phyloP scores from a whole-genome alignment of 2,797 vertebrate species.

The Chanos chanos region DNA sequence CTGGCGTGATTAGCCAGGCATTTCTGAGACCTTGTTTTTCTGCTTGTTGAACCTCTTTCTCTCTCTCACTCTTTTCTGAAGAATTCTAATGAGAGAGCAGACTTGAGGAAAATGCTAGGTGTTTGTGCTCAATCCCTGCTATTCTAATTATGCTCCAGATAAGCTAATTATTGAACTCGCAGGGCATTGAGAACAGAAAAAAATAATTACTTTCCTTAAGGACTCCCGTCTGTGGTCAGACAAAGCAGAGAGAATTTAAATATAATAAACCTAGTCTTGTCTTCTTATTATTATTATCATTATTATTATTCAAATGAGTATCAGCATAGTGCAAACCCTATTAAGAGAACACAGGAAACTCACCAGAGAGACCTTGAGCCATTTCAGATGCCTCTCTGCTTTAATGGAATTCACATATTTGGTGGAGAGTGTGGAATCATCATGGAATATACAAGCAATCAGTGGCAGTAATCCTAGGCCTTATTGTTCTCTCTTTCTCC shows the following conservation, averaged over 20 bases:
- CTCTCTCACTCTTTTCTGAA: constrained; percentile 34
- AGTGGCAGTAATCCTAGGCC: too few relatives aligned
- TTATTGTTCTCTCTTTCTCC: too few relatives aligned
- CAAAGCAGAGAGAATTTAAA: constrained; percentile 68
- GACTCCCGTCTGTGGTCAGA: constrained; percentile 64
- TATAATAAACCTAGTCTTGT: constrained; percentile 62
- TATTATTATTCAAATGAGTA: constrained; percentile 66
- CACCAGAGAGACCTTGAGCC: constrained; percentile 42
- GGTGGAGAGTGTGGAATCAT: too few relatives aligned
- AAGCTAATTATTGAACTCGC: constrained; percentile 77
- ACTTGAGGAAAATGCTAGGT: constrained; percentile 60
- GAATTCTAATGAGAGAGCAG: constrained; percentile 67
- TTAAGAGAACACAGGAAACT: constrained; percentile 45
- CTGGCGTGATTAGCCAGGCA: constrained; percentile 19
- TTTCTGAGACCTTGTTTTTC: constrained; percentile 7
- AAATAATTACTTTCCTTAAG: constrained; percentile 75
- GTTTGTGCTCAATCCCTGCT: constrained; percentile 57
- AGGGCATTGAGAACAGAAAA: constrained; percentile 56
- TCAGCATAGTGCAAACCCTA: constrained; percentile 41
- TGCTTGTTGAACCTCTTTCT: constrained; percentile 42
- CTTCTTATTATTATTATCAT: constrained; percentile 57
- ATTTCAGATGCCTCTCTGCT: constrained; percentile 45
- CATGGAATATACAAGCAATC: too few relatives aligned
- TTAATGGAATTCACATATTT: constrained; percentile 39
- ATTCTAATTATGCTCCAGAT: constrained; percentile 74